Evolutionary conservation across 2,797 vertebrate species (phyloP).

Genomic region (Cossypha dichroa): DNA sequence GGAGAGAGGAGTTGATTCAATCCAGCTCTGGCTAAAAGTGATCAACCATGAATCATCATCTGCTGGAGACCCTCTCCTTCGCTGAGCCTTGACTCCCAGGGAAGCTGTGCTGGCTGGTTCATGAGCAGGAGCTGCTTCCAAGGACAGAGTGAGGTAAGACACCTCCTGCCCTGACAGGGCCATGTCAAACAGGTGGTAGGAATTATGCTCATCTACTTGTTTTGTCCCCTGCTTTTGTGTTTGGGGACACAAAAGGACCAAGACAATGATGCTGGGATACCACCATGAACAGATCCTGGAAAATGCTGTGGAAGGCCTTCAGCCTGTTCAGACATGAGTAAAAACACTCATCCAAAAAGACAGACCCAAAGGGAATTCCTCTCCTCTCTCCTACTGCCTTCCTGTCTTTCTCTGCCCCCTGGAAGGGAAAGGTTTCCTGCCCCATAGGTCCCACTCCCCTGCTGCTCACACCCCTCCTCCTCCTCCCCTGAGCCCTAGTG

Average conservation of each 20-base stretch:
- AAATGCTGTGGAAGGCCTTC: not conserved
- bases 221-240: not conserved
- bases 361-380: not conserved
- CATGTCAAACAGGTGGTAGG: not conserved
- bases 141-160: not conserved
- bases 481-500: not conserved
- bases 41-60: conserved; percentile 56
- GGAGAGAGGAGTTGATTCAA: conserved; percentile 58
- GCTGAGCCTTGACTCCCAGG: not conserved
- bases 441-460: not conserved
- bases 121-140: not conserved
- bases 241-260: not conserved
- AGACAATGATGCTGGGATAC: not conserved
- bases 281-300: not conserved
- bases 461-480: not conserved
- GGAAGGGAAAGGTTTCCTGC: not conserved
- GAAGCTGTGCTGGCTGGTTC: not conserved
- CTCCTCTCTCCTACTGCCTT: not conserved
- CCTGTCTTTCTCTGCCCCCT: not conserved
- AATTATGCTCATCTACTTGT: not conserved
- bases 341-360: not conserved
- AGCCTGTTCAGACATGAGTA: not conserved
- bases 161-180: not conserved
- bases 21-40: conserved; percentile 44
- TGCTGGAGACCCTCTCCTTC: not conserved